Evolutionary conservation across 2,113 vertebrate genomes (phyloP).

Genomic region (Anthoscopus minutus): DNA sequence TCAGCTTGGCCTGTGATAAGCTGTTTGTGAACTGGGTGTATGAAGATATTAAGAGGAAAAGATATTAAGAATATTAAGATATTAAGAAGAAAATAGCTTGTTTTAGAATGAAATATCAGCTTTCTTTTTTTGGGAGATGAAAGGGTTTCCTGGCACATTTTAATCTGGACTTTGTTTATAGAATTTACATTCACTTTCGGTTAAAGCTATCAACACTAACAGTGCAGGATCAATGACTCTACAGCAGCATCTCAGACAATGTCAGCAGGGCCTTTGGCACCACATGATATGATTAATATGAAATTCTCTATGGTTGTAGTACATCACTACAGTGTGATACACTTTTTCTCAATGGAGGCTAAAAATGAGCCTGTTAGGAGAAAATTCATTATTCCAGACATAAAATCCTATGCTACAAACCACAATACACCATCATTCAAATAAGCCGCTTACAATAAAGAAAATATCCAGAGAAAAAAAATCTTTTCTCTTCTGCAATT

Average conservation of each 20-base stretch:
- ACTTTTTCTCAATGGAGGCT: constrained; percentile 43
- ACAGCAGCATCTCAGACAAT: background rate
- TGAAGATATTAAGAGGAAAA: rapidly evolving
- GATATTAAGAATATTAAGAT: no score
- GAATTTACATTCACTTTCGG: background rate
- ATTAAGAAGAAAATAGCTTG: background rate
- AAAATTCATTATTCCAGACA: constrained; percentile 54
- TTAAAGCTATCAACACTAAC: background rate
- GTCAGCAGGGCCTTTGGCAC: background rate
- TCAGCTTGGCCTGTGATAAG: background rate
- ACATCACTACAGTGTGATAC: constrained; percentile 35
- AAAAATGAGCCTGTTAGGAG: constrained; percentile 21
- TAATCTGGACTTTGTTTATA: background rate
- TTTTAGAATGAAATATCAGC: background rate
- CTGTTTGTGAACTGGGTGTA: background rate
- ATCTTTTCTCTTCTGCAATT: background rate
- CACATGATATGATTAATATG: background rate
- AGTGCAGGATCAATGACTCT: background rate
- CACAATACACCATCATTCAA: constrained; percentile 43
- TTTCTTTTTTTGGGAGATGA: background rate
- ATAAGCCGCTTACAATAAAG: constrained; percentile 21
- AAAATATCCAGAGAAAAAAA: constrained; percentile 27
- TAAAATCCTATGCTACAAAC: constrained; percentile 26
- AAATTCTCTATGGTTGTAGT: background rate
- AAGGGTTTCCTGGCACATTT: background rate